Evolutionary conservation across 2,888 invertebrate species (phyloP), one percentile per base, ranked within the genome.

Genomic region (Chelonus formosanus): DNA sequence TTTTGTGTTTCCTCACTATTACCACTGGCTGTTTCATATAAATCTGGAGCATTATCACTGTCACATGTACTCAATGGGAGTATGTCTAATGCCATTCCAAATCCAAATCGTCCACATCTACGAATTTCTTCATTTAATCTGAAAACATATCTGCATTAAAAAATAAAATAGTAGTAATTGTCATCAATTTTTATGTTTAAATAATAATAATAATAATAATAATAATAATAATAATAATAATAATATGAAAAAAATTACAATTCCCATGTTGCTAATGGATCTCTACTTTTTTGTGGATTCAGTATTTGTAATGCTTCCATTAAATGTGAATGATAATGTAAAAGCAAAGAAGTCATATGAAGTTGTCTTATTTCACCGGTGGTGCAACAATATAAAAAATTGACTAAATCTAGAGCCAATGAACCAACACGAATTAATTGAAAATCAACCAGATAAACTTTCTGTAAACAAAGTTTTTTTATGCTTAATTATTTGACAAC

Each of bases 1-100:
- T 81, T 84, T 40, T 84, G 81, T 8, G 73, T 72, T 59, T 82
- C 80, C 55, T 85, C 82, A 40, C 78, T 76, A 6, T 74, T 74
- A 47, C 81, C 80, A 6, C n/a, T 76, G 35, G 78, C 76, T 8
- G 74, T 80, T 59, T 85, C 82, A 75, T 91, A 91, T 67, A 92
- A 83, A 76, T 91, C 91, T 0, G 91, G 92, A 0, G 92, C 92
- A 76, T 91, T 90, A 62, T 89, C 87, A 56, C 90, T 90, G 59
- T 90, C 88, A 67, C 91, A 91, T 0, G 89, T 91, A 78, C 88
- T 89, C 56, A 91, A 91, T 1, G 91, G 92, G 70, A 90, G 87
- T 84, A 91, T 91, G 74, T 92, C 92, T 70, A 92, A 76, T 0
- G 92, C 90, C 6, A 90, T 81, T 1, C 92, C 92, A 3, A 91